Evolutionary conservation across 2,888 invertebrate genomes (phyloP), one percentile per base, ranked within the genome.

Genomic region (Trichopoda pennipes): DNA sequence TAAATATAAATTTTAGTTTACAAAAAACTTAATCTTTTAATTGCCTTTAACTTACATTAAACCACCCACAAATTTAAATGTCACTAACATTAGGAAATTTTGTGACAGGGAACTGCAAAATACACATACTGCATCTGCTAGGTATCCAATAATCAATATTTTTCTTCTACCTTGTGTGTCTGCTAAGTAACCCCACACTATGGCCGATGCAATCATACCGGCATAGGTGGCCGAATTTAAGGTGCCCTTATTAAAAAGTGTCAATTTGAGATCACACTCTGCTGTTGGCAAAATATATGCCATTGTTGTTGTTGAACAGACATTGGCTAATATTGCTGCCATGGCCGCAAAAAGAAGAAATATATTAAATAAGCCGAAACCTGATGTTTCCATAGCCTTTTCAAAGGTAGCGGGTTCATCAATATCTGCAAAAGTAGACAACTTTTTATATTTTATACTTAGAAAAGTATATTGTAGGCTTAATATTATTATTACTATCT

Each of bases 191-290:
- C 96, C 96, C 96, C 96, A 96, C 3, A 95, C 83, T 88, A 95
- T 92, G 0, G 95, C 94, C 49, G 95, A 95, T 0, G 93, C 92
- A 85, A 95, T 94, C 95, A 96, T 96, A 94, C 96, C 96, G 87
- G 94, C 92, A 90, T 95, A 96, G 6, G 95, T 94, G 80, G 94
- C 93, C 1, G 94, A 94, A 80, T 94, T 94, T 1, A 96, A 90
- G 0, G 94, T 91, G 3, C 96, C 96, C 92, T 96, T 95, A 64
- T 95, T 93, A 28, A 94, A 87, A 10, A 94, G 90, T 0, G 93
- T 93, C 53, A 96, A 91, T 44, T 93, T 90, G 86, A 96, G 93
- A 86, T 95, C 95, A 86, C 96, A 96, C 89, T 95, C 94, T 0
- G 95, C 95, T 44, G 94, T 93, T 0, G 96, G 95, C 87, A 96